Base-by-base conservation (phyloP, 37 sponge, comb jelly and placozoan species). In the Axinella damicornis region DNA sequence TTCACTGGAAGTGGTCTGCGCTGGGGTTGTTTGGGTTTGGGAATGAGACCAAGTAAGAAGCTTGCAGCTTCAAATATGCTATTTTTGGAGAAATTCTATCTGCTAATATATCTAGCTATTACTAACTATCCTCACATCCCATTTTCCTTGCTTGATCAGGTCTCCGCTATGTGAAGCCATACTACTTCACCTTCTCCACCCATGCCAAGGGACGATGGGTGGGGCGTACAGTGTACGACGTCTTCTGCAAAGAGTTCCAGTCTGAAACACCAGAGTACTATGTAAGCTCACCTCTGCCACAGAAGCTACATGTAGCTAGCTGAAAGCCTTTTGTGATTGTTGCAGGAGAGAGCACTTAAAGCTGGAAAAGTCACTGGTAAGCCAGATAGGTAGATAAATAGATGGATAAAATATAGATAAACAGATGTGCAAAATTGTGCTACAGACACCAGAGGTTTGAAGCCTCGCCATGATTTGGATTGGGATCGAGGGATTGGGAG, bases 131-230 rank as follows among this genome's bases (percentile, higher is more conserved):
- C 56, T 17, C 58, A 17, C 78, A 2, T 80, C 27, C 37, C 4
- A 5, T n/a, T 56, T 15, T 34, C n/a, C 41, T 4, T 32, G 20
- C n/a, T 30, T 22, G 53, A 28, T 77, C 71, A 96, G 97, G 94
- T 57, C 87, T 96, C 4, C 88, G 95, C 11, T 74, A 68, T 68
- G 92, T 96, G 32, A 53, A 65, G 20, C 97, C 97, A 0, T 96
- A 96, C 83, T 89, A 84, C 69, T 96, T 96, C 76, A 88, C 89
- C 12, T 96, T 96, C 74, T 69, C 75, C 0, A 80, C 89, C 31
- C 60, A 94, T 74, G 92, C 94, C 56, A 96, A 96, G 63, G 92
- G 95, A 5, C 54, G 97, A 35, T 96, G 97, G 97, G 71, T 96
- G 52, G 97, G 95, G 20, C 78, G 79, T 1, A 88, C 54, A 17